phyloP scores from a whole-genome alignment of 2,888 invertebrate species.

The Mesorhabditis belari region DNA sequence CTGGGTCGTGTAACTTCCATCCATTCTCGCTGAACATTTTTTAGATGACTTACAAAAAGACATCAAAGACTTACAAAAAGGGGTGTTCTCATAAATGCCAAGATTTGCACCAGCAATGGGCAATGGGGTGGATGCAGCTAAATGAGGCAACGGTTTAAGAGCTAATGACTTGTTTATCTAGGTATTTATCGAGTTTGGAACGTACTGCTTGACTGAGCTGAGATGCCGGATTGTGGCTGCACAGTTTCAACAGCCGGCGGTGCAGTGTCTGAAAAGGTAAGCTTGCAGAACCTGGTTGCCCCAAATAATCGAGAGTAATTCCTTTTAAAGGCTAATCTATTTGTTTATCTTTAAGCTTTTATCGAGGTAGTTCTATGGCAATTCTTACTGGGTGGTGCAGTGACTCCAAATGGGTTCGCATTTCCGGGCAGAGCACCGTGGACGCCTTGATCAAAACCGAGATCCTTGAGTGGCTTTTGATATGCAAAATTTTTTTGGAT shows the following conservation, averaged over 20 bases:
- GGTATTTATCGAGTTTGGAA: not conserved
- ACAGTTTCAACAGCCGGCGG: not conserved
- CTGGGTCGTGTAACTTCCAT: constrained; percentile 33
- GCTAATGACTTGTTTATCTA: no score
- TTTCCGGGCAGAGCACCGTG: not conserved
- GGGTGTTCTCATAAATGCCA: constrained; percentile 40
- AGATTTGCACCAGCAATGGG: constrained; percentile 5
- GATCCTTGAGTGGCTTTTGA: not conserved
- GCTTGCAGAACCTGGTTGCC: not conserved
- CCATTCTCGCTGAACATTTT: constrained; percentile 26
- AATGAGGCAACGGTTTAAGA: no score
- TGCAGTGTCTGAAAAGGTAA: not conserved
- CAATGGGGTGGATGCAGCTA: not conserved
- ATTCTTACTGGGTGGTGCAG: not conserved
- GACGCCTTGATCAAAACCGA: not conserved
- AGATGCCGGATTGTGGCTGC: not conserved
- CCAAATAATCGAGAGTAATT: not conserved
- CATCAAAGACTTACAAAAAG: constrained; percentile 26
- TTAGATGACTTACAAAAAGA: constrained; percentile 1
- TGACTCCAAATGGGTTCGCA: constrained; percentile 10
- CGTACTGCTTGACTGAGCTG: not conserved
- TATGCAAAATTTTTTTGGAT: not conserved
- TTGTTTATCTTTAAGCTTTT: no score
- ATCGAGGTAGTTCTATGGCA: no score
- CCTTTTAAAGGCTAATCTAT: no score